Percentiles rank a stretch among this genome's conserved stretches.
Evolutionary conservation across 2,888 invertebrate species (phyloP).

Genomic region (Agrotis puta): DNA sequence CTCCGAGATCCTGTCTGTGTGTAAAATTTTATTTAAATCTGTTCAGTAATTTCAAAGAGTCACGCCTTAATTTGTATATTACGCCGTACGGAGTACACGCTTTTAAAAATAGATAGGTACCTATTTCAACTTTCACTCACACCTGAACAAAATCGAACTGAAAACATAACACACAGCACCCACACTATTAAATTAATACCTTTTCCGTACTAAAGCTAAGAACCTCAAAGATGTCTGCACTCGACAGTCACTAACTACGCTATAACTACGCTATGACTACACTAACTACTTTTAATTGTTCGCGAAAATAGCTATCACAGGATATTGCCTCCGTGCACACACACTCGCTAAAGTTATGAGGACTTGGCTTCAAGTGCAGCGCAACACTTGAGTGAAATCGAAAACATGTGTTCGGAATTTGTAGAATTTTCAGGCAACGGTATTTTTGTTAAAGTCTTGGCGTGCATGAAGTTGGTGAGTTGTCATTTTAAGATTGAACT

Average conservation of each 20-base stretch:
- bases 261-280: conserved; percentile 1
- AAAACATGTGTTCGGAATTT: conserved; percentile 22
- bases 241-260: conserved; percentile 53
- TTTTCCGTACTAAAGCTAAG: not conserved
- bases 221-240: conserved; percentile 49
- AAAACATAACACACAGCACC: not conserved
- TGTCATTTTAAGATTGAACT: not conserved
- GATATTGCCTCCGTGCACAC: conserved; percentile 59
- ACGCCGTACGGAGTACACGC: too few species aligned
- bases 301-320: conserved; percentile 47
- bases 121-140: too few species aligned
- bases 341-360: conserved; percentile 27
- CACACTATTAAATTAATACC: conserved; percentile 11
- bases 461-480: not conserved
- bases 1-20: too few species aligned
- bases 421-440: not conserved
- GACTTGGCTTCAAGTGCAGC: conserved; percentile 34
- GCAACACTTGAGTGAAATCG: conserved; percentile 17
- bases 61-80: too few species aligned
- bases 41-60: too few species aligned
- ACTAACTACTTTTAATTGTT: conserved; percentile 69
- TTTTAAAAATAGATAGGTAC: too few species aligned
- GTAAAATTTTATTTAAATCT: too few species aligned
- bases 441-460: not conserved
- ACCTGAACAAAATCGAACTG: too few species aligned